These are phyloP conservation scores for Poecile montanus DNA, from an alignment of 2,797 vertebrate species.

Conservation along the genomic window DNA sequence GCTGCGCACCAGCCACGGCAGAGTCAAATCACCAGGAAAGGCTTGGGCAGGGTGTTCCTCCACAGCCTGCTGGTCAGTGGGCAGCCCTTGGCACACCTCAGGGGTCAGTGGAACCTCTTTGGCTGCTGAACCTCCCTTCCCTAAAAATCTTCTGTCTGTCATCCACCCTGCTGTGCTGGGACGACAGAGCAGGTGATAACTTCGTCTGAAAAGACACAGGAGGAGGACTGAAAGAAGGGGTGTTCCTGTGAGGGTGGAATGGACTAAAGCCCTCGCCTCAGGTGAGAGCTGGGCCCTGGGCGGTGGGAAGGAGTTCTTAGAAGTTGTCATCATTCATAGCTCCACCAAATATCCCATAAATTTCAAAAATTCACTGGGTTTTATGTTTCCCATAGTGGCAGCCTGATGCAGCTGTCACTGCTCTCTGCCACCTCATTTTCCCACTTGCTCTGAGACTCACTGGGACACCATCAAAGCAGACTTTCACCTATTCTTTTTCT, in stretches of 20 bases:
- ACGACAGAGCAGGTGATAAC: background rate
- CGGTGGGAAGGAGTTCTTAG: background rate
- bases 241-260: background rate
- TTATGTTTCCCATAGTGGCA: fast-evolving
- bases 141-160: background rate
- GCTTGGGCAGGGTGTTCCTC: background rate
- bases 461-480: background rate
- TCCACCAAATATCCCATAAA: background rate
- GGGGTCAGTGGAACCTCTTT: background rate
- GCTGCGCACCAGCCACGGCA: fast-evolving
- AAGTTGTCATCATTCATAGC: background rate
- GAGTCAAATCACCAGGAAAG: background rate
- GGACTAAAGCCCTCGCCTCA: background rate
- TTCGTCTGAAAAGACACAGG: background rate
- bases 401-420: background rate
- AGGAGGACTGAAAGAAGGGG: background rate
- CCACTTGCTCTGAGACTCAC: background rate
- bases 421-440: background rate
- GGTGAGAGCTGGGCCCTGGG: background rate
- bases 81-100: background rate
- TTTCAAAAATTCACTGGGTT: background rate
- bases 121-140: background rate
- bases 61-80: background rate
- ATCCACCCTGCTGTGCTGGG: background rate
- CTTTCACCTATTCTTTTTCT: background rate